These are phyloP conservation scores for Tiliacea citrago DNA, from an alignment of 2,888 invertebrate species.

Conservation along the genomic window DNA sequence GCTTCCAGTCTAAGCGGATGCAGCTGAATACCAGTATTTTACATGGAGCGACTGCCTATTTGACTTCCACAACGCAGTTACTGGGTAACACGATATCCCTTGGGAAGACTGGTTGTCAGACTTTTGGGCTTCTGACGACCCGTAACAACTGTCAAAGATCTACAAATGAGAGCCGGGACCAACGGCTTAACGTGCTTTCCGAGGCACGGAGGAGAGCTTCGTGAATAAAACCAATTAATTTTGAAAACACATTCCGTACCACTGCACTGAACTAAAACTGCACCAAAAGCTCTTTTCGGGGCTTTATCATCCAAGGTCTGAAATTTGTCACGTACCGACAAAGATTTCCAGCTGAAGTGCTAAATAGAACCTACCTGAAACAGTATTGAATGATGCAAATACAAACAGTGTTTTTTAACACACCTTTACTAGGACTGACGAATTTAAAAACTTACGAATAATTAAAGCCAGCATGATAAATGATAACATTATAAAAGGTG, in stretches of 20 bases:
- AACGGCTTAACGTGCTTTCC: no score
- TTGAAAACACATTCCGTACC: not conserved
- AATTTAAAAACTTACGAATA: constrained; percentile 20
- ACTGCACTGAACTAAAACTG: not conserved
- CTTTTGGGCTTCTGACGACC: no score
- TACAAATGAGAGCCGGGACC: no score
- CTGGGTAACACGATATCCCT: no score
- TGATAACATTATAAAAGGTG: constrained; percentile 13
- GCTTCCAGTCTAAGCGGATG: no score
- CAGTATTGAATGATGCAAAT: constrained; percentile 13
- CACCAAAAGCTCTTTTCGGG: not conserved
- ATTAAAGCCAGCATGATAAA: constrained; percentile 11
- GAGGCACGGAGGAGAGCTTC: no score
- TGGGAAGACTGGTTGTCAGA: no score
- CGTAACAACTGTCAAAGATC: no score
- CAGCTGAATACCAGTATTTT: no score
- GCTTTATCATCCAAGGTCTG: not conserved
- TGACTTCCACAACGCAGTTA: no score
- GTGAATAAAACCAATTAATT: not conserved
- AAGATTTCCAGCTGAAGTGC: constrained; percentile 10
- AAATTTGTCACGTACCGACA: not conserved
- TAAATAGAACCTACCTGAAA: constrained; percentile 23
- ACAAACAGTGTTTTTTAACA: constrained; percentile 34
- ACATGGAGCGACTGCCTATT: no score
- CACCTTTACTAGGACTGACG: constrained; percentile 1